Conservation (phyloP, 2,888 invertebrate genomes). For the Bedellia somnulentella region DNA sequence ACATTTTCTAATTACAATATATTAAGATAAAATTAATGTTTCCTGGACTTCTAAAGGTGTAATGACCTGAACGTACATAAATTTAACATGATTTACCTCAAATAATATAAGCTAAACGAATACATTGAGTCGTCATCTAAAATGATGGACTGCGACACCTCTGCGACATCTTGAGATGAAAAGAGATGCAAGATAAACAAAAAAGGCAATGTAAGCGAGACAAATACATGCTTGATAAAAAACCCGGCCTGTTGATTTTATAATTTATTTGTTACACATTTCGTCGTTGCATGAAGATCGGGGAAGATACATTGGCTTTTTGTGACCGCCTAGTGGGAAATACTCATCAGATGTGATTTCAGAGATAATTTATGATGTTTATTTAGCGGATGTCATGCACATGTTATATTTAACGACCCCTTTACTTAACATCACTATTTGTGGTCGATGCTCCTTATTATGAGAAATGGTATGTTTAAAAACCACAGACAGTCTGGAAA, state of each 20-base stretch:
- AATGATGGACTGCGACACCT: slow-evolving; percentile 43
- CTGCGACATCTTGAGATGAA: slow-evolving; percentile 29
- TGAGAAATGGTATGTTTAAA: too few relatives aligned
- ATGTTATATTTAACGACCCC: slow-evolving; percentile 23
- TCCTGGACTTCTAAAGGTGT: slow-evolving; percentile 1
- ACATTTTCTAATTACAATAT: slow-evolving; percentile 1
- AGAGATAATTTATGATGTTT: slow-evolving; percentile 55
- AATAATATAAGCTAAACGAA: slow-evolving; percentile 16
- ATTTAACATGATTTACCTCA: slow-evolving; percentile 4
- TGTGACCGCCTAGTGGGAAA: slow-evolving; percentile 42
- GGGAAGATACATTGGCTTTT: slow-evolving; percentile 55
- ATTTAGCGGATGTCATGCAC: slow-evolving; percentile 37
- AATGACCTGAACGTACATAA: slow-evolving; percentile 6
- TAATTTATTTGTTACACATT: slow-evolving; percentile 61
- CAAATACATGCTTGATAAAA: slow-evolving; percentile 33
- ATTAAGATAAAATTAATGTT: slow-evolving; percentile 1
- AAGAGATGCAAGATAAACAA: slow-evolving; percentile 18
- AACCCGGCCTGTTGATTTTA: slow-evolving; percentile 53
- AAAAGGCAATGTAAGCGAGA: slow-evolving; percentile 18
- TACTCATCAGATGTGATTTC: slow-evolving; percentile 56
- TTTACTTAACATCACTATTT: slow-evolving; percentile 18
- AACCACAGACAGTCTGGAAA: too few relatives aligned
- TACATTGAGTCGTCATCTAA: slow-evolving; percentile 43
- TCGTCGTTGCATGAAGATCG: slow-evolving; percentile 60
- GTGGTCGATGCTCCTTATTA: slow-evolving; percentile 13